Conservation (phyloP, 2,888 invertebrate species). For the Sminthurides aquaticus region DNA sequence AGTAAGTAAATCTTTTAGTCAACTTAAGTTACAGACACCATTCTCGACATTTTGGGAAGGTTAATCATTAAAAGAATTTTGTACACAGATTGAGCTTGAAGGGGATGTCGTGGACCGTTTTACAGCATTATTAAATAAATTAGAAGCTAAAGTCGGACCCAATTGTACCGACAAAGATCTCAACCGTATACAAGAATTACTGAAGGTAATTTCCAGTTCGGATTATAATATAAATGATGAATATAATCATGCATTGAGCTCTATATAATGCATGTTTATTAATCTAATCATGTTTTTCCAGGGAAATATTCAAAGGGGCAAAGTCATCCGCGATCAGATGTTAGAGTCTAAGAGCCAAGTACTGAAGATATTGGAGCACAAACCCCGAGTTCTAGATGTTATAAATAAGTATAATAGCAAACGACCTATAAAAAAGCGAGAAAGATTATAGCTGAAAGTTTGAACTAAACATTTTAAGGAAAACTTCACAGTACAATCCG, state of each 20-base stretch:
- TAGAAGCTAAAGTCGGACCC: conserved; percentile 38
- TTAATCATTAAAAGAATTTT: neutral
- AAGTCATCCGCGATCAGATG: conserved; percentile 85
- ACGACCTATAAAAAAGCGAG: conserved; percentile 83
- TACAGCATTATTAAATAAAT: conserved; percentile 26
- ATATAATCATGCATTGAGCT: neutral
- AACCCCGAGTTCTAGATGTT: conserved; percentile 79
- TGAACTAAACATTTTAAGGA: too few species aligned
- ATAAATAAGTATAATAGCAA: conserved; percentile 85
- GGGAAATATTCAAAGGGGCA: conserved; percentile 91
- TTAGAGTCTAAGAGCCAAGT: conserved; percentile 80
- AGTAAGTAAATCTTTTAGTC: conserved; percentile 55
- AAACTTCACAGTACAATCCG: too few species aligned
- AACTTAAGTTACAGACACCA: neutral
- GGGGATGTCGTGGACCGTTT: conserved; percentile 38
- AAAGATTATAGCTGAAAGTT: conserved; percentile 46
- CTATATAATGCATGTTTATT: neutral
- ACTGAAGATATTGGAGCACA: conserved; percentile 84
- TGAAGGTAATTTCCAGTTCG: conserved; percentile 35
- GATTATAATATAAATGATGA: neutral
- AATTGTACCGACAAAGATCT: conserved; percentile 42
- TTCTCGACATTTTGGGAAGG: neutral
- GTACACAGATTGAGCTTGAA: conserved; percentile 34
- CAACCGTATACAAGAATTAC: conserved; percentile 42
- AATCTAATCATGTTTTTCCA: conserved; percentile 49